Conservation (phyloP, 2,113 vertebrate genomes). For the Ochotona curzoniae region DNA sequence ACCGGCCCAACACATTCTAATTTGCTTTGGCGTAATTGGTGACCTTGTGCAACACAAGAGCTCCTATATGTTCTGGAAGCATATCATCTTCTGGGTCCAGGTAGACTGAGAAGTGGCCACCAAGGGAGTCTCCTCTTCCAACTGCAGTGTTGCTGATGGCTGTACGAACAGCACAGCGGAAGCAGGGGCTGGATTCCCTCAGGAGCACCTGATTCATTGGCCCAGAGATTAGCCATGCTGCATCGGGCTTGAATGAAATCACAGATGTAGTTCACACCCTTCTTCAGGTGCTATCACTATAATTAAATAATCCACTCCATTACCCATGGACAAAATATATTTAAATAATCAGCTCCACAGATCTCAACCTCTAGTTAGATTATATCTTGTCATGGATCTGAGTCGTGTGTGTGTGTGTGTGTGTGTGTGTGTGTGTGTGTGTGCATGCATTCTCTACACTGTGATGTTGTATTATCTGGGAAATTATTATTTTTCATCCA, state of each 20-base stretch:
- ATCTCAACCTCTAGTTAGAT: not conserved
- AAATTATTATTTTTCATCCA: not conserved
- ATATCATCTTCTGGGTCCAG: not conserved
- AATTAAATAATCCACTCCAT: not conserved
- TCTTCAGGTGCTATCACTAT: not conserved
- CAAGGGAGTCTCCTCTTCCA: not conserved
- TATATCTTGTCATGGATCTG: not conserved
- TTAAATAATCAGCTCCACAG: not conserved
- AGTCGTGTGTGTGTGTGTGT: not conserved
- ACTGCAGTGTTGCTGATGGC: not conserved
- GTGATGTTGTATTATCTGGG: not conserved
- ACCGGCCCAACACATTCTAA: not conserved
- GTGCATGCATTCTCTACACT: too few species aligned
- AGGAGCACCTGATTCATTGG: not conserved
- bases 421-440: too few species aligned
- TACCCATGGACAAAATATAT: not conserved
- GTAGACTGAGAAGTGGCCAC: not conserved
- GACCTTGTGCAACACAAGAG: not conserved
- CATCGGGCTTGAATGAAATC: too few species aligned
- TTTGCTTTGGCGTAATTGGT: not conserved
- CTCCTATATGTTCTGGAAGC: not conserved
- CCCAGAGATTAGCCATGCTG: fast-evolving
- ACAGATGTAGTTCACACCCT: fast-evolving
- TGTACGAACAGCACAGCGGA: not conserved
- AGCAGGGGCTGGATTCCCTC: not conserved